These are phyloP conservation scores for Cremastinae sp. DNA, from an alignment of 2,888 invertebrate species.

Conservation along the genomic window DNA sequence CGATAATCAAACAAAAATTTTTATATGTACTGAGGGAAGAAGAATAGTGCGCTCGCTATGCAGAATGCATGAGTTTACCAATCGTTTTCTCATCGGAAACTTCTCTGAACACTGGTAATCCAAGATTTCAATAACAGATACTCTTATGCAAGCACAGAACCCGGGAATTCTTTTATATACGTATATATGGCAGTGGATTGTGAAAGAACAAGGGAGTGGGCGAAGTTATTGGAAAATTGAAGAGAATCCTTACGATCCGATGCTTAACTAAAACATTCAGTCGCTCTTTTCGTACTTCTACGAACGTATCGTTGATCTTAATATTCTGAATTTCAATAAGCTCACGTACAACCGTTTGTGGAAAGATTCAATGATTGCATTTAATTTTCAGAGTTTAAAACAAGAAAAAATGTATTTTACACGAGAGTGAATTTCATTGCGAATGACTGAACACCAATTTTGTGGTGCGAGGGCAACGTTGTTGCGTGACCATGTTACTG, in stretches of 20 bases:
- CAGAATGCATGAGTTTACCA: constrained; percentile 42
- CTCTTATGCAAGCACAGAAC: constrained; percentile 26
- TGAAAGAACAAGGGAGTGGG: constrained; percentile 17
- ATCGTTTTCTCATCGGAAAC: constrained; percentile 25
- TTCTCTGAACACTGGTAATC: constrained; percentile 48
- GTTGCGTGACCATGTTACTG: constrained; percentile 27
- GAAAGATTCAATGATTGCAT: too few relatives aligned
- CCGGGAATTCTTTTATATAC: constrained; percentile 8
- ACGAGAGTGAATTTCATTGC: too few relatives aligned
- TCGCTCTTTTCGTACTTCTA: constrained; percentile 6
- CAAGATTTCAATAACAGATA: constrained; percentile 64
- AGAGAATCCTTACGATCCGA: constrained; percentile 29
- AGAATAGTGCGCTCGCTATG: neutral
- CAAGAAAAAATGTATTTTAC: too few relatives aligned
- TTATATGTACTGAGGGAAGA: constrained; percentile 3
- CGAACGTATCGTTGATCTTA: neutral
- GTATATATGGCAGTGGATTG: constrained; percentile 5
- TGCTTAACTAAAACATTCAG: constrained; percentile 28
- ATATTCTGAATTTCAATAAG: constrained; percentile 10
- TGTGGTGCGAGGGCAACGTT: neutral
- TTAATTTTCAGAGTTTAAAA: too few relatives aligned
- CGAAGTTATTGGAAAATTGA: constrained; percentile 48
- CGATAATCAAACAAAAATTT: constrained; percentile 8
- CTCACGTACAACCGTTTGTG: too few relatives aligned
- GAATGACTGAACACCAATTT: too few relatives aligned